Base-by-base conservation (phyloP, 2,113 vertebrate species). In the Clarias batrachus region DNA sequence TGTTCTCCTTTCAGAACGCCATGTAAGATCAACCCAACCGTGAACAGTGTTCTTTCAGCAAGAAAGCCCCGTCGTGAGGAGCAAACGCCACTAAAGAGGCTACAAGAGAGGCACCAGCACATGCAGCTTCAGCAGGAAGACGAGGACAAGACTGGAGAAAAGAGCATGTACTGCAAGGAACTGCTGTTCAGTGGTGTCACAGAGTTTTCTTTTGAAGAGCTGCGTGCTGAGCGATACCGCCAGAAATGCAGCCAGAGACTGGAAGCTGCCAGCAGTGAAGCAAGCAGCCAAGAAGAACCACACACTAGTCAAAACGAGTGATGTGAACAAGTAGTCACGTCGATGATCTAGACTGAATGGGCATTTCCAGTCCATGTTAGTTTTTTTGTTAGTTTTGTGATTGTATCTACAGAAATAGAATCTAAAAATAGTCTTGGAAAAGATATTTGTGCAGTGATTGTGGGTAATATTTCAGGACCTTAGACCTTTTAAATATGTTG, bases 121-220 rank as follows among this genome's bases (percentile, higher is more conserved):
- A 92, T 95, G 73, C 96, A 96, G 89, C 96, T 97, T 16, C 95
- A 91, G 70, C 93, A 97, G 66, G 93, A 94, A 79, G 95, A 92
- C 0, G 12, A 91, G 2, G 92, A 94, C 25, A 95, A 95, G 66
- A 93, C 90, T 30, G 95, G 95, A 83, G 96, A 97, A 87, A 88
- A 94, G 88, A 94, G 94, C 87, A 98, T 97, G 97, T 99, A 98
- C 92, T 98, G 97, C 91, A 98, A 97, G 92, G 96, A 97, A 48
- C 96, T 97, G 89, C 95, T 99, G 78, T 95, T 97, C 91, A 96
- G 96, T 60, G 98, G 98, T 52, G 95, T 96, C 0, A 93, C 95
- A 0, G 98, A 99, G 74, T 99, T 99, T 91, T 97, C 96, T 85
- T 97, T 99, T 52, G 98, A 99, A 90, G 98, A 99, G 90, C 96